A percentile compares a stretch with the other conserved stretches of the same genome.
These are phyloP conservation scores for Tamandua tetradactyla DNA, from an alignment of 2,797 vertebrate genomes.

Conservation along the genomic window DNA sequence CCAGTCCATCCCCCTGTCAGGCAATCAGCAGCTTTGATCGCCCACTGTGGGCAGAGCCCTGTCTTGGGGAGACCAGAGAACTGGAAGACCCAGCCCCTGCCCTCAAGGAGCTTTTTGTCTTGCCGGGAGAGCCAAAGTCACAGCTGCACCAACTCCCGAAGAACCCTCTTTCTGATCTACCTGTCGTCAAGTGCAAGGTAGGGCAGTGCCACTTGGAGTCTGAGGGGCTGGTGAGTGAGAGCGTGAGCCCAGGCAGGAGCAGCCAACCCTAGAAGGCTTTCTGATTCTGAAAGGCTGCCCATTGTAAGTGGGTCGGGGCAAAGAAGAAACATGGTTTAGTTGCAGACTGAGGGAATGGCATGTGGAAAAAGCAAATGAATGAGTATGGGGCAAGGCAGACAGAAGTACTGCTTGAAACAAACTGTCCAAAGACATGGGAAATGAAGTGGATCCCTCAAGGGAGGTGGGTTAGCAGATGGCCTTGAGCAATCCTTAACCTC, in stretches of 20 bases:
- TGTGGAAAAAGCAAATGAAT: neutral
- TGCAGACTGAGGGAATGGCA: neutral
- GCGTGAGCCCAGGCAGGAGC: constrained; percentile 48
- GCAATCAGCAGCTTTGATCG: constrained; percentile 81
- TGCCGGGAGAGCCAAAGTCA: constrained; percentile 81
- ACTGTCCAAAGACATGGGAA: neutral
- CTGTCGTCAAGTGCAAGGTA: constrained; percentile 82
- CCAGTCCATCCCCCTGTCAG: constrained; percentile 81
- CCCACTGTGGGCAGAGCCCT: constrained; percentile 81
- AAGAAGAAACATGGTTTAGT: constrained; percentile 42
- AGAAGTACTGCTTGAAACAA: neutral
- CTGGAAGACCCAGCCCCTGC: constrained; percentile 80
- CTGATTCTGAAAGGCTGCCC: constrained; percentile 48
- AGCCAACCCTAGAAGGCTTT: neutral
- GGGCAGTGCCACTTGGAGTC: constrained; percentile 76
- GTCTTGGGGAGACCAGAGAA: constrained; percentile 82
- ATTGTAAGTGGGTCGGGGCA: constrained; percentile 44
- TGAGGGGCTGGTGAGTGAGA: constrained; percentile 74
- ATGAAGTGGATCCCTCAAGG: neutral
- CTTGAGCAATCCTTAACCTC: neutral
- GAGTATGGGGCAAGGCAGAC: neutral
- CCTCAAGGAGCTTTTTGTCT: constrained; percentile 82
- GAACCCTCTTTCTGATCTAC: constrained; percentile 81
- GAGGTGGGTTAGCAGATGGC: neutral
- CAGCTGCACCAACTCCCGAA: constrained; percentile 81